Base-by-base conservation (phyloP, 2,113 vertebrate genomes). In the Nematolebias whitei region DNA sequence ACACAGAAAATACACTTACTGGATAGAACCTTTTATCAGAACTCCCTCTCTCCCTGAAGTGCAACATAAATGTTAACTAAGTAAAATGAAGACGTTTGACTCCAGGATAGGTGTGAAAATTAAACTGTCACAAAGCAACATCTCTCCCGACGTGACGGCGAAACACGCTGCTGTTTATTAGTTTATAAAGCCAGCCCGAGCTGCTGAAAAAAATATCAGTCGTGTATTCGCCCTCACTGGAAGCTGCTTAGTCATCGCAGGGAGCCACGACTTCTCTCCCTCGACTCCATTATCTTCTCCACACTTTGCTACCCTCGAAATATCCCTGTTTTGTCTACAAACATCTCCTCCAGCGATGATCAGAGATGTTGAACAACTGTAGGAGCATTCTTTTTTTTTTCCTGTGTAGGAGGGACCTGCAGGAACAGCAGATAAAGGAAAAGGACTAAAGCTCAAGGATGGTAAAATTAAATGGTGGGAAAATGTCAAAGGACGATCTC, bases 281-380 rank as follows among this genome's bases (percentile, higher is more conserved):
- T 71, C 71, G 76, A 81, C 83, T 87, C 51, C 68, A 84, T 88
- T 89, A 80, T 84, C 79, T 83, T 56, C 68, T 81, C 63, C 74
- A 63, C 81, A 76, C 85, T 78, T 78, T 26, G 53, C 78, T 78
- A 40, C 76, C 68, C 54, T 80, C 63, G 14, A 71, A 80, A 86
- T 80, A 84, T 52, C 64, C 75, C 69, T 48, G 74, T 71, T 79
- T 84, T 76, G 83, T 89, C 79, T 82, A 53, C 35, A 40, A 68
- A 79, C 58, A 24, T 22, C 2, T 65, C 79, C 79, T 78, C 70
- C 45, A 63, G 85, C 70, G 2, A 76, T 85, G 78, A 86, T 77
- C 66, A 69, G 61, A 77, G 70, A 70, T 85, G 83, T 76, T 57
- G 75, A 85, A 71, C 75, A 71, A 71, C 71, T 64, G 49, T 66